Base-by-base conservation (phyloP, 2,797 vertebrate genomes). In the Lutjanus argentimaculatus region DNA sequence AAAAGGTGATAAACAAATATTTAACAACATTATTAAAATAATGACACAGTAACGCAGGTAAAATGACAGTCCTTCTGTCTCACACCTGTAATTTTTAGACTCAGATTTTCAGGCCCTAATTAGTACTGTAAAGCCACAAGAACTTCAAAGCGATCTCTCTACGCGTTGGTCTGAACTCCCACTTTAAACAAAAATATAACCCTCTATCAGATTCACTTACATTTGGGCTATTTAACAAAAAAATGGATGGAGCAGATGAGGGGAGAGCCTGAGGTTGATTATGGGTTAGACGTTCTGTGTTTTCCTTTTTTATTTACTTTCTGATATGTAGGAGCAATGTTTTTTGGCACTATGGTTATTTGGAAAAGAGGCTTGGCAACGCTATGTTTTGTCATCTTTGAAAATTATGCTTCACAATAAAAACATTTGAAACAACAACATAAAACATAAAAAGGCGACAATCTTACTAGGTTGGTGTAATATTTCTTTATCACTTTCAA, bases 1-100 rank as follows among this genome's bases (percentile, higher is more conserved):
- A 77, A 72, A 56, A 42, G 7, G 22, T 7, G 40, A 78, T 2
- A 55, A 75, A 81, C n/a, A 79, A 46, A 81, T 9, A 42, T 55
- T 22, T 17, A 8, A 40, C 9, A n/a, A 10, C 36, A 5, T 7
- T 2, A 42, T 52, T 6, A 7, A 22, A 48, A 42, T 6, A 25
- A 43, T 21, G 13, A 53, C 17, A 25, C 14, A 2, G 49, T 5
- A 53, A 43, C 36, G 15, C 1, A 59, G 7, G 48, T 43, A 77
- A 49, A 30, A 6, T 10, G 9, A 36, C 30, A 15, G 21, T 21
- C 3, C 30, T 36, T 6, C 30, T 36, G 30, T 14, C 16, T 22
- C 46, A 49, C 9, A 21, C 1, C 13, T 49, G 45, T 53, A 8
- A 43, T 36, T 36, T 36, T 36, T 36, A 36, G 30, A 36, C 30